Conservation (phyloP, 2,113 vertebrate genomes). For the Anolis sagrei region DNA sequence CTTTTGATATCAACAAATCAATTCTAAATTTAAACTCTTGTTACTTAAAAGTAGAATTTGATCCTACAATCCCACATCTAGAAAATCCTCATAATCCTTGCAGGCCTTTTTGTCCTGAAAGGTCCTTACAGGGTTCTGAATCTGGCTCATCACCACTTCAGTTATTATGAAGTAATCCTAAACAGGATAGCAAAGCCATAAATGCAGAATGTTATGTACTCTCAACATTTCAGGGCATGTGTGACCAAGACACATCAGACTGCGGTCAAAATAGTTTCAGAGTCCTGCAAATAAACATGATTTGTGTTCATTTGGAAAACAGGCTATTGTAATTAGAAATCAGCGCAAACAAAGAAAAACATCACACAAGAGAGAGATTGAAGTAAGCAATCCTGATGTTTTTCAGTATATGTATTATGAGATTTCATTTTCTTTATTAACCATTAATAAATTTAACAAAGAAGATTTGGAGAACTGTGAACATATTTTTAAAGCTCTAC, state of each 20-base stretch:
- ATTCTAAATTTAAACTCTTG: neutral
- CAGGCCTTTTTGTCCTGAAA: neutral
- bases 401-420: neutral
- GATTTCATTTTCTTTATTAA: neutral
- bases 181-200: no score
- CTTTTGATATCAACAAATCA: neutral
- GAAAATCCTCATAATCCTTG: neutral
- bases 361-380: neutral
- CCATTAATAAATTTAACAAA: no score
- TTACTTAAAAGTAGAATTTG: neutral
- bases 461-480: neutral
- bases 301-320: neutral
- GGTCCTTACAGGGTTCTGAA: neutral
- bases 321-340: neutral
- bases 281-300: neutral
- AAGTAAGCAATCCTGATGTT: neutral
- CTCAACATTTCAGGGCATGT: no score
- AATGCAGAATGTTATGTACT: neutral
- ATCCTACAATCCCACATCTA: neutral
- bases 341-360: neutral
- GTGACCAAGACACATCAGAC: no score
- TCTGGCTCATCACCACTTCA: neutral
- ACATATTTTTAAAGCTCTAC: neutral
- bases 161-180: neutral
- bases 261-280: neutral